Percentiles rank a stretch among this genome's conserved stretches.
These are phyloP conservation scores for Eilema caniola DNA, from an alignment of 2,888 invertebrate species.

Conservation along the genomic window DNA sequence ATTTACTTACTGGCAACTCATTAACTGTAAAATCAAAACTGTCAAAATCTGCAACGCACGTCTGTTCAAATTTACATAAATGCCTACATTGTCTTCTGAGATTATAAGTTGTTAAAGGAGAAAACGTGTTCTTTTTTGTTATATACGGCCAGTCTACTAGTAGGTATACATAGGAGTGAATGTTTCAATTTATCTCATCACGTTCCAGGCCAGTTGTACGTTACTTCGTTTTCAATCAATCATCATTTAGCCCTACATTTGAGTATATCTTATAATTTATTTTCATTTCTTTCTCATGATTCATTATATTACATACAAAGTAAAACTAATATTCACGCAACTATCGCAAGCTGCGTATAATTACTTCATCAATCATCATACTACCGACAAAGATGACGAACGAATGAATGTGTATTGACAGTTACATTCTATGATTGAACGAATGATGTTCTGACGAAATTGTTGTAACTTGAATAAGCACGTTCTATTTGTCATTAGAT, in stretches of 20 bases:
- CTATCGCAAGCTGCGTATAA: background rate
- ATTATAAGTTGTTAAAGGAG: too few relatives aligned
- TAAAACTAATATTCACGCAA: background rate
- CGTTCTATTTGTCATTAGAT: conserved; percentile 6
- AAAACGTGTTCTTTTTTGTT: background rate
- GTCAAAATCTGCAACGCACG: background rate
- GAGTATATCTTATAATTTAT: background rate
- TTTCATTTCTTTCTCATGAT: background rate
- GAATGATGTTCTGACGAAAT: background rate
- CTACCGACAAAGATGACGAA: conserved; percentile 4
- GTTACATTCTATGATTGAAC: background rate
- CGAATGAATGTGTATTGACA: background rate
- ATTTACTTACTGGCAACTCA: too few relatives aligned
- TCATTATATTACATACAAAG: background rate
- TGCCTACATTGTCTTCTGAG: background rate
- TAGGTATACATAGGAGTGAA: background rate
- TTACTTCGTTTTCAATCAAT: conserved; percentile 1
- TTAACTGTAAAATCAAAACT: too few relatives aligned
- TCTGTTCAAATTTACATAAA: too few relatives aligned
- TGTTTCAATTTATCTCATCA: background rate
- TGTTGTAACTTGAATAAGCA: background rate
- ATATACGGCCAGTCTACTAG: background rate
- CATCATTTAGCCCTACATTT: conserved; percentile 5
- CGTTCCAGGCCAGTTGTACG: background rate
- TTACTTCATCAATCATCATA: conserved; percentile 1